Evolutionary conservation across 2,888 invertebrate species (phyloP), one percentile per base, ranked within the genome.

Genomic region (Drosophila aldrichi): DNA sequence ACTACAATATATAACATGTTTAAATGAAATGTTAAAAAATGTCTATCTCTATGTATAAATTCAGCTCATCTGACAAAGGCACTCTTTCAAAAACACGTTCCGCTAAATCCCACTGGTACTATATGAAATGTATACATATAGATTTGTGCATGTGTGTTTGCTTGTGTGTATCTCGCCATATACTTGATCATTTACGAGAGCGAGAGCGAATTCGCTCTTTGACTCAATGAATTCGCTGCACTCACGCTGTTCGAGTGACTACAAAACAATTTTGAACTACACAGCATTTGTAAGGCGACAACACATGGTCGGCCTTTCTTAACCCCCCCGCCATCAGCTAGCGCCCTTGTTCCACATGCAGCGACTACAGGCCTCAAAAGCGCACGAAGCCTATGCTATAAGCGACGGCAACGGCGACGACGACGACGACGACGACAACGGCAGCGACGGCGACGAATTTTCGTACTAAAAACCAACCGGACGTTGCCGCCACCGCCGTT

Each of bases 401-500:
- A 63, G 67, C 75, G 60, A 74, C 75, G 56, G 62, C 68, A 54
- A 65, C 66, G 49, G 20, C 70, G n/a, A 22, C 51, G 44, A 61
- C 32, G 9, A 9, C 76, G 46, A 34, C 74, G 51, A 18, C 71
- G n/a, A 22, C 51, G 44, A 61, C 32, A 10, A 9, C 76, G 46
- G 29, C 74, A 48, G 32, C 74, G 69, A 20, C 76, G 69, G 67
- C 79, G 70, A 74, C 80, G 79, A 83, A 72, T 77, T 81, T 89
- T 84, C 73, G 72, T 81, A 86, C 86, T 85, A 89, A 86, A 86
- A 88, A 86, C 86, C 86, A 86, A 86, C 86, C 86, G 86, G 86
- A 86, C 90, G 86, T 86, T 87, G 80, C 82, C 81, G 88, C 80
- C 68, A 67, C 65, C 86, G 75, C 83, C 65, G 64, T 63, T 72